These are phyloP conservation scores for Clarias macrocephalus DNA, from an alignment of 2,113 vertebrate species.

Conservation along the genomic window DNA sequence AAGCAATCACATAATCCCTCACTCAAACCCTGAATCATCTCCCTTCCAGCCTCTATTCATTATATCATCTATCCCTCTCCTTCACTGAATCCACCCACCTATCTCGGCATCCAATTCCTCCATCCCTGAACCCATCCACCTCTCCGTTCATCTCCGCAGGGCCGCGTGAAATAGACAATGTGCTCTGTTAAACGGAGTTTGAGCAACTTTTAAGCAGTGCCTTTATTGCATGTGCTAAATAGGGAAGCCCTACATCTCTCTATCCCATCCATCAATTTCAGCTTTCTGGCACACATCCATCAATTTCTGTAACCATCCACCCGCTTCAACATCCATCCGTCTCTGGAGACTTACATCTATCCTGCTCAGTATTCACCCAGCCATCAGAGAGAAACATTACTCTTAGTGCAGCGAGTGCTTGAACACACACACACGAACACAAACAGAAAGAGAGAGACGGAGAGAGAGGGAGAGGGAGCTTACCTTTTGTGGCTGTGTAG, in stretches of 20 bases:
- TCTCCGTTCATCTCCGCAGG: neutral
- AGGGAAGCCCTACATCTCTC: neutral
- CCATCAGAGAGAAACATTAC: neutral
- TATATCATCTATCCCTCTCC: neutral
- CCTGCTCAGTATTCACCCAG: neutral
- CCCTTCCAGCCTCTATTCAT: too few species aligned
- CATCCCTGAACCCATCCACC: neutral
- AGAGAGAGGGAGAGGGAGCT: constrained; percentile 45
- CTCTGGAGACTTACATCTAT: neutral
- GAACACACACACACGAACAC: neutral
- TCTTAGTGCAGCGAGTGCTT: neutral
- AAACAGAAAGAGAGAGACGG: neutral
- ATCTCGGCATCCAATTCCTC: neutral
- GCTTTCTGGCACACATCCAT: neutral
- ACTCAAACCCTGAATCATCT: neutral
- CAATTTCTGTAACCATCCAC: neutral
- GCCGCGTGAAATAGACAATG: neutral
- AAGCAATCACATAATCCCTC: neutral
- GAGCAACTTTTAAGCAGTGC: neutral
- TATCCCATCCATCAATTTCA: constrained; percentile 16
- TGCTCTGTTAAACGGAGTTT: neutral
- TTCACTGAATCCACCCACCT: neutral
- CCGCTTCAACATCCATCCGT: neutral
- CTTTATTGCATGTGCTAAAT: neutral
- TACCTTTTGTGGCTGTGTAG: constrained; percentile 71